Conservation (phyloP, 2,797 vertebrate genomes). For the Bovichtus variegatus region DNA sequence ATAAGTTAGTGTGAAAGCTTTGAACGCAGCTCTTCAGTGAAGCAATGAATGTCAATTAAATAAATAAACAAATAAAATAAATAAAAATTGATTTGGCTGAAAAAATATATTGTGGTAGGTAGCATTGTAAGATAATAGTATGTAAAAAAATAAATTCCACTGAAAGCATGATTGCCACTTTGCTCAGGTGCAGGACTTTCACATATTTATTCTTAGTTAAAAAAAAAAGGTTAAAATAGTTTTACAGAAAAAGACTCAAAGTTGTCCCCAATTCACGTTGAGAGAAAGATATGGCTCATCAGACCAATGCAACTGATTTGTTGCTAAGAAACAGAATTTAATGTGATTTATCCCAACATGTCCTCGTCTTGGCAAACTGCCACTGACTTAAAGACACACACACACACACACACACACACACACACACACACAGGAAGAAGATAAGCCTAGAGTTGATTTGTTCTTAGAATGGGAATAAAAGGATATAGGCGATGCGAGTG, state of each 20-base stretch:
- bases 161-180: background rate
- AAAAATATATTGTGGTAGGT: too few relatives aligned
- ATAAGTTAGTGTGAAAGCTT: background rate
- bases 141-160: background rate
- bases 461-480: conserved; percentile 28
- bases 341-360: conserved; percentile 55
- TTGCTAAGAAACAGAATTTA: conserved; percentile 75
- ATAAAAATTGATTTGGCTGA: too few relatives aligned
- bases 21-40: background rate
- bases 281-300: conserved; percentile 50
- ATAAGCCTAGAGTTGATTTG: conserved; percentile 26
- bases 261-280: conserved; percentile 59
- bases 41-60: too few relatives aligned
- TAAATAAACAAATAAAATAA: too few relatives aligned
- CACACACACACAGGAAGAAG: conserved; percentile 7
- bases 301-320: conserved; percentile 53
- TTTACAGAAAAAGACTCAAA: conserved; percentile 22
- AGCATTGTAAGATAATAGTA: background rate
- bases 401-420: conserved; percentile 6
- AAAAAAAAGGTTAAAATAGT: background rate
- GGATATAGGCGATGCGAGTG: background rate
- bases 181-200: background rate
- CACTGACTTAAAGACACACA: conserved; percentile 26
- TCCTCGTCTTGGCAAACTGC: conserved; percentile 40
- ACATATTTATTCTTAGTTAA: background rate